A percentile compares a stretch with the other conserved stretches of the same genome.
Conservation (phyloP, 2,888 invertebrate genomes). For the Trissolcus brochymenae region DNA sequence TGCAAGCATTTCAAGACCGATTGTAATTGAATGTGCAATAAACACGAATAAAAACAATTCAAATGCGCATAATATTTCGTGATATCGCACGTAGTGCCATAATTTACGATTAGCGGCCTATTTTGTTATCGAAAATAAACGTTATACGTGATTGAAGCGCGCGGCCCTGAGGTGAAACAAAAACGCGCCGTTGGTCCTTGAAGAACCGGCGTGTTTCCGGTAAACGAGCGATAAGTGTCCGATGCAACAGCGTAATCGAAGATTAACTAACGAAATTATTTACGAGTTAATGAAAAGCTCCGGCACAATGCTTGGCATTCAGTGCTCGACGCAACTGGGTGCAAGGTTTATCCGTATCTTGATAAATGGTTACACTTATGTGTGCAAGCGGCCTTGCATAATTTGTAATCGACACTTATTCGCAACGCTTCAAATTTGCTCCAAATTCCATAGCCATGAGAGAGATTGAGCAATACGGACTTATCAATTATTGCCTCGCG, state of each 20-base stretch:
- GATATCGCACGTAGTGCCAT: background rate
- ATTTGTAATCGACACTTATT: slow-evolving; percentile 53
- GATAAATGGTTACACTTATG: slow-evolving; percentile 52
- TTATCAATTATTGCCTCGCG: slow-evolving; percentile 48
- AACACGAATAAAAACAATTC: background rate
- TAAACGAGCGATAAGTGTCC: too few species aligned
- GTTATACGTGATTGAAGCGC: too few species aligned
- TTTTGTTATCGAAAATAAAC: too few species aligned
- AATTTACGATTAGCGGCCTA: background rate
- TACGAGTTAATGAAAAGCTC: slow-evolving; percentile 19
- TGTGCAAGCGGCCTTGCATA: slow-evolving; percentile 48
- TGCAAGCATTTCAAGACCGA: slow-evolving; percentile 5
- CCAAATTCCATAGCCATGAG: slow-evolving; percentile 64
- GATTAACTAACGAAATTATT: too few species aligned
- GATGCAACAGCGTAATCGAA: too few species aligned
- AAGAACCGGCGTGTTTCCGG: too few species aligned
- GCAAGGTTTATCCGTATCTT: slow-evolving; percentile 60
- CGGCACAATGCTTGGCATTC: slow-evolving; percentile 31
- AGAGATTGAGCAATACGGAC: slow-evolving; percentile 41
- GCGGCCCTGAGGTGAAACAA: too few species aligned
- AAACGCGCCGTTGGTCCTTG: too few species aligned
- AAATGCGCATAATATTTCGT: background rate
- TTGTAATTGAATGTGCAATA: background rate
- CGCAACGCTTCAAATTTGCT: slow-evolving; percentile 58
- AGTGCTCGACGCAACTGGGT: slow-evolving; percentile 23